Base-by-base conservation (phyloP, 2,113 vertebrate genomes). In the Coracopsis vasa region DNA sequence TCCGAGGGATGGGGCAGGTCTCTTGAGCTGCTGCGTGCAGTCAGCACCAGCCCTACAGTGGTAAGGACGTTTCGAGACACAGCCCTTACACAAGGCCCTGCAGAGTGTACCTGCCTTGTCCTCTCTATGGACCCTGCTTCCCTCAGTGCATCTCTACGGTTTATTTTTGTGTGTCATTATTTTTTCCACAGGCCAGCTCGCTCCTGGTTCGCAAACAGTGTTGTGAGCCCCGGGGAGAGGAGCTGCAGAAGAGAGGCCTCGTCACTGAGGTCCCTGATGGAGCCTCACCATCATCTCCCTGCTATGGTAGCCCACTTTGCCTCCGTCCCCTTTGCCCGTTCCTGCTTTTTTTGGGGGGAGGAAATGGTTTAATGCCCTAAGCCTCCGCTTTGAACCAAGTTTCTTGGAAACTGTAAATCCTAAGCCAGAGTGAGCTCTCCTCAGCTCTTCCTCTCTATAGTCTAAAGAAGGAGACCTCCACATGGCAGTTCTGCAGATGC, bases 221-320 rank as follows among this genome's bases (percentile, higher is more conserved):
- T 13, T 37, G 29, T 70, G 53, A 56, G 29, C 18, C 6, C 5
- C 4, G 50, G 13, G 20, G 15, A 25, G 39, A 42, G 29, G 35
- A 74, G 61, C 39, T 48, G 37, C 18, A 6, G 51, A 64, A 28
- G 58, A 33, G 62, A 7, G 23, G 16, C 69, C 48, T 39, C 25
- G 41, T 39, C 51, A 8, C 17, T 5, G 2, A 37, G 42, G 66
- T 18, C 62, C 29, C 47, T 31, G 29, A 2, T n/a, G 44, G 20
- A 31, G 17, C 23, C 39, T 71, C 1, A 3, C 28, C 7, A 2
- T 13, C 2, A 1, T 27, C 27, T 56, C 28, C 18, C 11, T 15
- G 58, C 18, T 28, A 65, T 90, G 48, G 27, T 39, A 31, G 61
- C 61, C 44, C 7, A 5, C 37, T 31, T 73, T 56, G 28, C 37